Evolutionary conservation across 2,888 invertebrate species (phyloP).

Genomic region (Pharmacophagus antenor): DNA sequence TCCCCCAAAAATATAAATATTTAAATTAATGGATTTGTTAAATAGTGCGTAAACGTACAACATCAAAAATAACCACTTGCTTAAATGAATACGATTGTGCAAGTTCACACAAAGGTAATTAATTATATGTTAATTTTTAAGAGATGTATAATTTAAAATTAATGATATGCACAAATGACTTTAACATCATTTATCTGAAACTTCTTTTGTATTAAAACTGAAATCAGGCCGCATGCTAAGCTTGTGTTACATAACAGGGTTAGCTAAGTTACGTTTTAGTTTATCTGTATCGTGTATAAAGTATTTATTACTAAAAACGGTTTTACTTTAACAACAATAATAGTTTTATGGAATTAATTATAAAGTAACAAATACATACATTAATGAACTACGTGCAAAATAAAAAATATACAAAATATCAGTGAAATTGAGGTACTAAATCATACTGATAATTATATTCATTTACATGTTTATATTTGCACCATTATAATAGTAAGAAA

Average conservation of each 20-base stretch:
- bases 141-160: conserved; percentile 65
- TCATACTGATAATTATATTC: neutral
- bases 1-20: no score
- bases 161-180: conserved; percentile 63
- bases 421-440: neutral
- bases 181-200: conserved; percentile 58
- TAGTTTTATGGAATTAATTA: neutral
- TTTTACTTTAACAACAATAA: no score
- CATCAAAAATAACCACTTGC: conserved; percentile 36
- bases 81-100: conserved; percentile 42
- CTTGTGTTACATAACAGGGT: conserved; percentile 62
- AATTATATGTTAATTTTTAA: conserved; percentile 61
- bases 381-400: neutral
- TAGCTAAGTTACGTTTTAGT: conserved; percentile 69
- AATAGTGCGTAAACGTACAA: no score
- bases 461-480: neutral
- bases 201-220: conserved; percentile 59
- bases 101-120: conserved; percentile 51
- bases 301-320: no score
- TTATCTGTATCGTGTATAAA: conserved; percentile 62
- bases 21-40: no score
- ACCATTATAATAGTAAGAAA: no score
- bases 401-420: neutral
- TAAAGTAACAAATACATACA: neutral
- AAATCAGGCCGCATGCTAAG: conserved; percentile 49